A percentile compares a stretch with the other conserved stretches of the same genome.
Evolutionary conservation across 2,113 vertebrate genomes (phyloP).

Genomic region (Podarcis muralis): DNA sequence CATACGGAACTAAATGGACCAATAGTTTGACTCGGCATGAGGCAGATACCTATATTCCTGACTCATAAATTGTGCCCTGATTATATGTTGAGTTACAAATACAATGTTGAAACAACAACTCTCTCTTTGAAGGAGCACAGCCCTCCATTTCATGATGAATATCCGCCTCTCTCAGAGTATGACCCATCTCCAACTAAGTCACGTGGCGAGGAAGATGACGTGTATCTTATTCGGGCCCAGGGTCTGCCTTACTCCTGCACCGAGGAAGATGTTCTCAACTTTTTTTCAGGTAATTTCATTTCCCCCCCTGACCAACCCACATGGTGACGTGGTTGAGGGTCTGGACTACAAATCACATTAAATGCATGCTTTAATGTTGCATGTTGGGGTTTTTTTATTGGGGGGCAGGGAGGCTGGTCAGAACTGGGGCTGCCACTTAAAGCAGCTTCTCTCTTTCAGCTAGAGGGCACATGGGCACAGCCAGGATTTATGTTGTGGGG

Average conservation of each 20-base stretch:
- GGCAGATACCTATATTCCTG: not conserved
- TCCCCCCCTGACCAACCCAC: fast-evolving
- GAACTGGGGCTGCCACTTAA: not conserved
- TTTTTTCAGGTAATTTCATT: conserved; percentile 86
- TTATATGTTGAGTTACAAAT: not conserved
- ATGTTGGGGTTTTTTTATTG: not conserved
- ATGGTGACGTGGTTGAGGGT: not conserved
- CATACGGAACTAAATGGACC: too few species aligned
- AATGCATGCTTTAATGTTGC: not conserved
- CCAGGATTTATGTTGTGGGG: too few species aligned
- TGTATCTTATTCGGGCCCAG: conserved; percentile 86
- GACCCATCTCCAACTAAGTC: conserved; percentile 3
- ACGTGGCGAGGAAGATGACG: conserved; percentile 59
- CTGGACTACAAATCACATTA: not conserved
- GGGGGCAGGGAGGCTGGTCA: too few species aligned
- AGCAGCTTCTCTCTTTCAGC: not conserved
- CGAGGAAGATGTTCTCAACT: conserved; percentile 85
- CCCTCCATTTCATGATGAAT: conserved; percentile 70
- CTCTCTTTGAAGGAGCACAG: conserved; percentile 65
- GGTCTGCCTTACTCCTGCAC: conserved; percentile 90
- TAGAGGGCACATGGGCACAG: not conserved
- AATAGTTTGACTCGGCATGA: too few species aligned
- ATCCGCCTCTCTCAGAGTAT: conserved; percentile 78
- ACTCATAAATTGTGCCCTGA: not conserved
- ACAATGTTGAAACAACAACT: not conserved